Percentiles rank a stretch among this genome's conserved stretches.
phyloP scores from a whole-genome alignment of 2,113 vertebrate genomes.

The Ancistrus triradiatus region DNA sequence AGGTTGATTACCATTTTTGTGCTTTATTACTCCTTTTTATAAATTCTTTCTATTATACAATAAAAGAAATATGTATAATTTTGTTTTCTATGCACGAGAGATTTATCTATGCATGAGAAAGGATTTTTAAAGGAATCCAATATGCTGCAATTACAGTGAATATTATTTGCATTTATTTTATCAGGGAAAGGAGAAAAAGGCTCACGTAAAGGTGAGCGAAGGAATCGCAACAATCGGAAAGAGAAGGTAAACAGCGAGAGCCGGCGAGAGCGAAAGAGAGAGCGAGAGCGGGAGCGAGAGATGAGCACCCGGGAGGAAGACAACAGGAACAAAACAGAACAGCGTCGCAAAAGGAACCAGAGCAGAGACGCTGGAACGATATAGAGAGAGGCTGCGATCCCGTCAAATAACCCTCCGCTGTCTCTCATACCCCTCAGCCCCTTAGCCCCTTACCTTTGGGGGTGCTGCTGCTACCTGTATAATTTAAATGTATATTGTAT shows the following conservation, averaged over 20 bases:
- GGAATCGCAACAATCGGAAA: constrained; percentile 81
- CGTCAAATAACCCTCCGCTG: constrained; percentile 40
- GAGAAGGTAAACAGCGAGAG: constrained; percentile 81
- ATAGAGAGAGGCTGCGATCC: constrained; percentile 66
- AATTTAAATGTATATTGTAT: constrained; percentile 69
- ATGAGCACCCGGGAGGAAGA: constrained; percentile 77
- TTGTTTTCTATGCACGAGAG: too few species aligned
- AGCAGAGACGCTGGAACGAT: constrained; percentile 73
- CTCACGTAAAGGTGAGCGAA: constrained; percentile 70
- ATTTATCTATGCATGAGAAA: too few species aligned
- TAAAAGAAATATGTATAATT: too few species aligned
- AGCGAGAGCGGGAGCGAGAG: constrained; percentile 70
- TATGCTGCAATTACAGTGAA: background rate
- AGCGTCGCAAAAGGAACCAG: constrained; percentile 78
- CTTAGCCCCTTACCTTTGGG: constrained; percentile 56
- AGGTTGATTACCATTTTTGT: too few species aligned
- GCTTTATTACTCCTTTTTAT: too few species aligned
- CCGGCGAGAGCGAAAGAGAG: constrained; percentile 68
- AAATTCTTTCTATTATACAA: too few species aligned
- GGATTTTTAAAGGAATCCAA: too few species aligned
- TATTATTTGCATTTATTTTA: constrained; percentile 2
- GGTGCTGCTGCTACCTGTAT: constrained; percentile 91
- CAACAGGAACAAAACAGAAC: constrained; percentile 86
- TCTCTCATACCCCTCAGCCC: constrained; percentile 46
- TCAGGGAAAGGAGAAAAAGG: constrained; percentile 35